Evolutionary conservation across 2,797 vertebrate genomes (phyloP).

Genomic region (Gambelia wislizenii): DNA sequence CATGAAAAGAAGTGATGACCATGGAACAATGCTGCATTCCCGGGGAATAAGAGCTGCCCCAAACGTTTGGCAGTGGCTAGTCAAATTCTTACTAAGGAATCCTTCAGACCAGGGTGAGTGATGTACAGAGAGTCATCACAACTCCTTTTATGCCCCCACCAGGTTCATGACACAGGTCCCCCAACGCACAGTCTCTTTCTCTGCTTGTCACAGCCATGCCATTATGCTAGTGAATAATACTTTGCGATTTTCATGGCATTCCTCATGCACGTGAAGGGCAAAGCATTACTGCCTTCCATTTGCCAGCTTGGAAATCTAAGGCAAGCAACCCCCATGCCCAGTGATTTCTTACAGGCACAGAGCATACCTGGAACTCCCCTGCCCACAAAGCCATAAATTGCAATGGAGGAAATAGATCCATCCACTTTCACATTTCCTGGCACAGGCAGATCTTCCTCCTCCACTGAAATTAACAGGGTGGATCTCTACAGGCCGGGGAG

Average conservation of each 20-base stretch:
- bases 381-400: background rate
- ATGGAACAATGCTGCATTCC: background rate
- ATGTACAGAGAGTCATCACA: background rate
- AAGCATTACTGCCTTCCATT: background rate
- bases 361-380: conserved; percentile 6
- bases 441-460: conserved; percentile 9
- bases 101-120: no score
- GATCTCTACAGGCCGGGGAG: background rate
- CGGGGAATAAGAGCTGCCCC: background rate
- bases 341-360: conserved; percentile 31
- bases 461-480: background rate
- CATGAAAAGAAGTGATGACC: background rate
- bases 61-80: no score
- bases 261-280: conserved; percentile 26
- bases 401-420: conserved; percentile 27
- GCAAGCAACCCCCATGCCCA: conserved; percentile 18
- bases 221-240: background rate
- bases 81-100: background rate
- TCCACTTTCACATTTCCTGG: conserved; percentile 3
- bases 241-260: background rate
- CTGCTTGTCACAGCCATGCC: background rate
- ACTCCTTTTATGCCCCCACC: no score
- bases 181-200: background rate
- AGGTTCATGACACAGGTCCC: no score
- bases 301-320: conserved; percentile 30